Conservation (phyloP, 1,140 invertebrate species). For the Anastatus disparis region DNA sequence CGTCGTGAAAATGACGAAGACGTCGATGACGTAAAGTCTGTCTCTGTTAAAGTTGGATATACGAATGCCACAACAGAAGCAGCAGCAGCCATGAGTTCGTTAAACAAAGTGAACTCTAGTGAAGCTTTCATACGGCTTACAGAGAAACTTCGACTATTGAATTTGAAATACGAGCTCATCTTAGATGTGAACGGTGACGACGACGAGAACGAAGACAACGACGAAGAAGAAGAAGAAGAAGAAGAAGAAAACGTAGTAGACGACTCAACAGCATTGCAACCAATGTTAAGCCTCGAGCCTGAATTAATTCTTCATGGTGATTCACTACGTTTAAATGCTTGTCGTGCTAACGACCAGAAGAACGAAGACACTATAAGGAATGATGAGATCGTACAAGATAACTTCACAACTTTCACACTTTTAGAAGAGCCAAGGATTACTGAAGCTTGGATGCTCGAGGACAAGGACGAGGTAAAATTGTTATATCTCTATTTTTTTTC, state of each 20-base stretch:
- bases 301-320: conserved; percentile 47
- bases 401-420: background rate
- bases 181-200: conserved; percentile 1
- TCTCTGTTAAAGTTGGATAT: background rate
- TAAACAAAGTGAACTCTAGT: conserved; percentile 29
- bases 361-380: background rate
- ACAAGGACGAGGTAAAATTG: conserved; percentile 3
- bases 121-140: conserved; percentile 5
- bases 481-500: background rate
- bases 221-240: too few relatives aligned
- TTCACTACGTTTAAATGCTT: conserved; percentile 31
- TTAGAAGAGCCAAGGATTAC: conserved; percentile 10
- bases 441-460: background rate
- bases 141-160: conserved; percentile 38
- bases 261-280: conserved; percentile 35
- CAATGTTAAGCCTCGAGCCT: background rate
- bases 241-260: too few relatives aligned
- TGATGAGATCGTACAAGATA: too few relatives aligned
- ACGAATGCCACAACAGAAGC: background rate
- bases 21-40: background rate
- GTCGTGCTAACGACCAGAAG: conserved; percentile 19
- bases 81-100: background rate
- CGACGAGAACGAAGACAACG: too few relatives aligned
- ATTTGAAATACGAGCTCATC: conserved; percentile 42
- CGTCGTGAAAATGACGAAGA: background rate